Conservation (phyloP, 2,888 invertebrate species). For the Antheraea assamensis region DNA sequence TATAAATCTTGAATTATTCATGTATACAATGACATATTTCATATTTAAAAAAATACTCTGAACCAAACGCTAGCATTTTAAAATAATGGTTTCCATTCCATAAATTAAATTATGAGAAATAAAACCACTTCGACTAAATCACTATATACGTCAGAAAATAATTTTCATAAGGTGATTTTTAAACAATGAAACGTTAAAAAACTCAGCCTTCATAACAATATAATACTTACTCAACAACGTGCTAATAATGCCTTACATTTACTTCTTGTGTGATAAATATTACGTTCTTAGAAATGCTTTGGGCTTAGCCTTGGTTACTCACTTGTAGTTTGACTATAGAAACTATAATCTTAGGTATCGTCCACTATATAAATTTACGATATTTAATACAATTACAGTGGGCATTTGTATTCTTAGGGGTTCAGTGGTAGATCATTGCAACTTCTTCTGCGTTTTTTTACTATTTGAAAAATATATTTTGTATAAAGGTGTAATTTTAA, state of each 20-base stretch:
- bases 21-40: not conserved
- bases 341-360: not conserved
- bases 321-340: not conserved
- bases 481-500: too few relatives aligned
- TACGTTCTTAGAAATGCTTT: not conserved
- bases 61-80: not conserved
- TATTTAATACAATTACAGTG: not conserved
- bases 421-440: not conserved
- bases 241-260: slow-evolving; percentile 1
- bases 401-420: not conserved
- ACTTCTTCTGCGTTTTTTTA: too few relatives aligned
- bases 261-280: not conserved
- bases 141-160: not conserved
- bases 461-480: too few relatives aligned
- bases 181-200: not conserved
- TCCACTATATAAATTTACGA: not conserved
- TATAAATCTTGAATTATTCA: not conserved
- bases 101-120: not conserved
- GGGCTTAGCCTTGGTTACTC: not conserved
- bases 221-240: not conserved
- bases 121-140: not conserved
- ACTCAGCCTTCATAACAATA: not conserved
- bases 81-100: not conserved
- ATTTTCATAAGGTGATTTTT: not conserved
- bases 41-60: too few relatives aligned